phyloP scores from a whole-genome alignment of 2,113 vertebrate genomes.

The Trichomycterus rosablanca region DNA sequence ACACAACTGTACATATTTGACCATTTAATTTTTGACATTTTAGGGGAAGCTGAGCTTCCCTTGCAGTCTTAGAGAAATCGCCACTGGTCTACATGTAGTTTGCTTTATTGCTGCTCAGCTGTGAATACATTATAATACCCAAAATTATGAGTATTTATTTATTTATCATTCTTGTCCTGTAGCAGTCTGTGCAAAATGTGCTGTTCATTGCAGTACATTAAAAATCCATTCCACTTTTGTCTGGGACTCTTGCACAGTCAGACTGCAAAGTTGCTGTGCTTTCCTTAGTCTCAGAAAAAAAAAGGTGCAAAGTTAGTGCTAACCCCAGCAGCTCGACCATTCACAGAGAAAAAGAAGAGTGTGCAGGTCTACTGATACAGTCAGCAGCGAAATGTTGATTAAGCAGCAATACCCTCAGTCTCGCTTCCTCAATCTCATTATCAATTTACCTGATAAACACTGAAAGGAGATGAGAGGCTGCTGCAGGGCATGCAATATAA shows the following conservation, averaged over 20 bases:
- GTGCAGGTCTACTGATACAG: slow-evolving; percentile 13
- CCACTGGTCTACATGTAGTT: no score
- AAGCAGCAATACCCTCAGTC: slow-evolving; percentile 22
- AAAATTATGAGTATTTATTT: no score
- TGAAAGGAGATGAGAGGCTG: not conserved
- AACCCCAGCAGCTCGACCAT: slow-evolving; percentile 38
- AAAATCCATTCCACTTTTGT: slow-evolving; percentile 12
- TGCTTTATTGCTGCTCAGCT: no score
- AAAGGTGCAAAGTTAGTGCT: slow-evolving; percentile 23
- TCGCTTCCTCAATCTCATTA: slow-evolving; percentile 8
- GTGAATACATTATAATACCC: no score
- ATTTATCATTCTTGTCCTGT: not conserved
- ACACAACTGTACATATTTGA: no score
- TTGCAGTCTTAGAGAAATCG: no score
- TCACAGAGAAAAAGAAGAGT: slow-evolving; percentile 20
- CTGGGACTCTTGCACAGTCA: slow-evolving; percentile 18
- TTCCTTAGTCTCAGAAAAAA: slow-evolving; percentile 5
- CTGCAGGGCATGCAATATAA: not conserved
- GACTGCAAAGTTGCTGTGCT: slow-evolving; percentile 7
- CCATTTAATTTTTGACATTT: no score
- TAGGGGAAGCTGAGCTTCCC: no score
- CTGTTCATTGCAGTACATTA: slow-evolving; percentile 12
- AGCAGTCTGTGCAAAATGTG: not conserved
- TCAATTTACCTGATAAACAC: slow-evolving; percentile 35
- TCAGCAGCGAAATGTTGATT: slow-evolving; percentile 31